Evolutionary conservation across 2,888 invertebrate species (phyloP), one percentile per base, ranked within the genome.

Genomic region (Eupelmus urozonus): DNA sequence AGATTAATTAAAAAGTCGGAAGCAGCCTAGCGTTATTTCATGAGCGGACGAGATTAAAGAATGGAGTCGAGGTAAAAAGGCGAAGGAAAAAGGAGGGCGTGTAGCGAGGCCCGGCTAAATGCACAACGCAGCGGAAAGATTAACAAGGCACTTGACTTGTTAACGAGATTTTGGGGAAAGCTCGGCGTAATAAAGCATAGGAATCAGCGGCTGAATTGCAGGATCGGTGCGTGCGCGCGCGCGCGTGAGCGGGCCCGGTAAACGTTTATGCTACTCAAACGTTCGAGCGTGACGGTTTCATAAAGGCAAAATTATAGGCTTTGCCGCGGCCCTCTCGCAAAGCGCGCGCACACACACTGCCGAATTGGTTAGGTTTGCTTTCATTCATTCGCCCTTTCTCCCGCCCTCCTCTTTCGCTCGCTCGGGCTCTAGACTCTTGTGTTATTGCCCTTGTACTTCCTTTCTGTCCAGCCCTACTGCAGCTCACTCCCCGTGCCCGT

Each of bases 241-340:
- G 57, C 71, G 77, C 53, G 4, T 4, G 23, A 18, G 3, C 63
- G 23, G 2, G 3, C 63, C 20, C 51, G 67, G 67, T 75, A 67
- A 67, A 75, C 75, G 75, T 67, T 76, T 76, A 79, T 80, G 80
- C 78, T 75, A 67, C 81, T 81, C 80, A 80, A 69, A 34, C 80
- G 82, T 83, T 81, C 81, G 82, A 82, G 81, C 82, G 81, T 83
- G 82, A 83, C 83, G 83, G 78, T 81, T 83, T 83, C 81, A 81
- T 83, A 83, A 84, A 84, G 82, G 83, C 82, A 75, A 84, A 84
- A 84, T 85, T 84, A 84, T 82, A 84, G 82, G 82, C 78, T 81
- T 79, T 69, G 74, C 2, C 16, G 45, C 16, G 34, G n/a, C 9
- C 34, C 9, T 34, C 9, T 34, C 9, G 34, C 9, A 34, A 3